A percentile compares a stretch with the other conserved stretches of the same genome.
Evolutionary conservation across 2,113 vertebrate species (phyloP).

Genomic region (Bubo blakistoni): DNA sequence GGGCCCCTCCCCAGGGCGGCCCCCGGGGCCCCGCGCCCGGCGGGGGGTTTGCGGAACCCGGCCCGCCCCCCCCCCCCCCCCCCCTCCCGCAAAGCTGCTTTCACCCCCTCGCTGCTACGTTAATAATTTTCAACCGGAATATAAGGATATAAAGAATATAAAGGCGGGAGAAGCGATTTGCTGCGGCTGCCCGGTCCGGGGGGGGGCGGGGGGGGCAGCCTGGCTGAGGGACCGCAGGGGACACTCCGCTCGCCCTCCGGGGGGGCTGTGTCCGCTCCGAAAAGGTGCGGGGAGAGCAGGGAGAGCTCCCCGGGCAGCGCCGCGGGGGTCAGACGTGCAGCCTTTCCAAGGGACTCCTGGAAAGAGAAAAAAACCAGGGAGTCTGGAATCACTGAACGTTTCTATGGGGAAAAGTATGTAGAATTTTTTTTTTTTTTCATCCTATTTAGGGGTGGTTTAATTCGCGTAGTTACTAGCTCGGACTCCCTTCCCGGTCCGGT

Average conservation of each 20-base stretch:
- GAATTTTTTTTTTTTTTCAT: too few species aligned
- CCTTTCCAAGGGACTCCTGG: background rate
- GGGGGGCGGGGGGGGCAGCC: background rate
- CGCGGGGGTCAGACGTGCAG: fast-evolving
- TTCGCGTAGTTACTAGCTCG: background rate
- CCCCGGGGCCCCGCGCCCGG: too few species aligned
- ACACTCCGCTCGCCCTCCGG: background rate
- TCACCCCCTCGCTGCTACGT: background rate
- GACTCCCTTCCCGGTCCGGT: background rate
- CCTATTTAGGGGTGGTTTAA: background rate
- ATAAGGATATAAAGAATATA: too few species aligned
- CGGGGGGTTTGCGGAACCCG: too few species aligned
- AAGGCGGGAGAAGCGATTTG: background rate
- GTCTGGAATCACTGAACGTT: background rate
- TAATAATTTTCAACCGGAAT: fast-evolving
- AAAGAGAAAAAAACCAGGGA: background rate
- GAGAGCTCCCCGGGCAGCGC: background rate
- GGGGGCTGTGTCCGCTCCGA: background rate
- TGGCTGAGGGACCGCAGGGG: background rate
- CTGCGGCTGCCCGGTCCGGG: background rate
- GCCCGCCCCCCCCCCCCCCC: background rate
- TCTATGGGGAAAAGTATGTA: fast-evolving
- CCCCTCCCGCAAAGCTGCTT: background rate
- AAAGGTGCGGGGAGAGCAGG: background rate
- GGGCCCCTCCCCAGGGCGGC: too few species aligned